Evolutionary conservation across 35 echinoderm and acorn worm genomes (phyloP).

Genomic region (Ophioderma brevispina): DNA sequence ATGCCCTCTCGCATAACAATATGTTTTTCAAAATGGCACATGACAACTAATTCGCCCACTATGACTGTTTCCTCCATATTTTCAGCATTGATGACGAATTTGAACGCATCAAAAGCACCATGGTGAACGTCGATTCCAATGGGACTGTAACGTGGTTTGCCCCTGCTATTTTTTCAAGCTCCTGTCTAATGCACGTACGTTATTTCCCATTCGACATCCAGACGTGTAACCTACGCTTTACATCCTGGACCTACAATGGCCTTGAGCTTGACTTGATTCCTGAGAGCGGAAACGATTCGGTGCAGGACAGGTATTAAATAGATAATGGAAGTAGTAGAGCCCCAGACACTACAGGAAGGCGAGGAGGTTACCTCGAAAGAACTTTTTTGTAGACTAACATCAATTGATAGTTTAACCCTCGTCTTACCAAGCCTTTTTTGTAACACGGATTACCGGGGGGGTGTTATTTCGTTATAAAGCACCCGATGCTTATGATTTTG

Average conservation of each 20-base stretch:
- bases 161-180: slow-evolving; percentile 19
- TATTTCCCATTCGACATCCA: slow-evolving; percentile 48
- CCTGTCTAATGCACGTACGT: neutral
- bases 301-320: neutral
- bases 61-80: slow-evolving; percentile 4
- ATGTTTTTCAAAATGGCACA: neutral
- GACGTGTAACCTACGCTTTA: neutral
- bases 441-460: too few species aligned
- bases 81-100: slow-evolving; percentile 3
- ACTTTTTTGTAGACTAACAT: too few species aligned
- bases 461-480: too few species aligned
- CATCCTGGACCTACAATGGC: slow-evolving; percentile 26
- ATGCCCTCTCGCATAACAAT: too few species aligned
- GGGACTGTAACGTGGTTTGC: slow-evolving; percentile 18
- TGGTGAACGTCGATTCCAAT: neutral
- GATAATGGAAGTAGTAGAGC: too few species aligned
- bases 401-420: too few species aligned
- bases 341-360: too few species aligned
- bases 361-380: too few species aligned
- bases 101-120: neutral
- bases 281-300: neutral
- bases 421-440: too few species aligned
- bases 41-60: neutral
- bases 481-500: too few species aligned
- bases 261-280: neutral